phyloP scores from a whole-genome alignment of 2,797 vertebrate species.

The Catharus ustulatus region DNA sequence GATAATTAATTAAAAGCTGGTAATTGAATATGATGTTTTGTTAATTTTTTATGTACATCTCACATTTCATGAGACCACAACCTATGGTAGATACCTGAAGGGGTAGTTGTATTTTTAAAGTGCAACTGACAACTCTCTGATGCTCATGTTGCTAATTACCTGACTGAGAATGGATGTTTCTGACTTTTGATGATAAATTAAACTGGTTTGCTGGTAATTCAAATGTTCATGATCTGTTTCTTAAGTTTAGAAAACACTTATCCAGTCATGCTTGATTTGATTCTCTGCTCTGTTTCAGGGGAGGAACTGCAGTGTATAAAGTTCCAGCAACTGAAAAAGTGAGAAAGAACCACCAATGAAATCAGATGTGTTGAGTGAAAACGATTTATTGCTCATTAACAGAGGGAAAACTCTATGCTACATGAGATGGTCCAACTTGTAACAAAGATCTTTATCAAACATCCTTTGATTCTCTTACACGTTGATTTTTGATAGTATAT shows the following conservation, averaged over 20 bases:
- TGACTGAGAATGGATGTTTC: neutral
- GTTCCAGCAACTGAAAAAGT: neutral
- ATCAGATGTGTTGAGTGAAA: neutral
- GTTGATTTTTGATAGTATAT: neutral
- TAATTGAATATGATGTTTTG: neutral
- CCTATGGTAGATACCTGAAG: neutral
- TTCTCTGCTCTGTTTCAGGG: neutral
- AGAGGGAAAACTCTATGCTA: neutral
- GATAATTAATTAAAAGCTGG: neutral
- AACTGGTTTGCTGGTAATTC: neutral
- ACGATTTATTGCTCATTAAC: neutral
- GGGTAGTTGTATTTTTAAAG: neutral
- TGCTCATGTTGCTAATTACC: neutral
- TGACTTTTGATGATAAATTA: neutral
- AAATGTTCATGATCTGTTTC: neutral
- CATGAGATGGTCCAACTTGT: neutral
- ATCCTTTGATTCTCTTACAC: neutral
- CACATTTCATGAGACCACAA: neutral
- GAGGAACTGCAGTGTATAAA: neutral
- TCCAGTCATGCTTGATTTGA: neutral
- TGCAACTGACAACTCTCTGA: neutral
- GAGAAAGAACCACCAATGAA: neutral
- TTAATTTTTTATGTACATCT: neutral
- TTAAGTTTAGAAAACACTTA: neutral
- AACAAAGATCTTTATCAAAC: neutral